Conservation (phyloP, 1,140 invertebrate species). For the Drosophila azteca region DNA sequence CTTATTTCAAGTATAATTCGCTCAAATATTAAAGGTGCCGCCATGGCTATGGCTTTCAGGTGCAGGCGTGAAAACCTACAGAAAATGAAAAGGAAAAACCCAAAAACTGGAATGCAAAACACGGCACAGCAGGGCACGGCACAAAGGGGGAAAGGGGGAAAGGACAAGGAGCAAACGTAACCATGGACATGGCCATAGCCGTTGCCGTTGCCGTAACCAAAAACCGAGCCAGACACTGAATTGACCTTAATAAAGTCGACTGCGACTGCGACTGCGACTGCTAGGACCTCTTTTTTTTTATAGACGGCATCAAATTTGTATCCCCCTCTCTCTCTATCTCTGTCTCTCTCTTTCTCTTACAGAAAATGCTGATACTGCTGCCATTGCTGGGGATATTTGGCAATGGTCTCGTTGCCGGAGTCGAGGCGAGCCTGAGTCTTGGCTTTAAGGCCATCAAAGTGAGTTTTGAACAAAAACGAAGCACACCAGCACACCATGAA, state of each 20-base stretch:
- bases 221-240: constrained; percentile 73
- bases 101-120: constrained; percentile 59
- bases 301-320: constrained; percentile 13
- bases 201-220: constrained; percentile 69
- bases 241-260: constrained; percentile 81
- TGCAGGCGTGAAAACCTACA: constrained; percentile 51
- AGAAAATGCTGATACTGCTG: constrained; percentile 83
- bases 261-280: constrained; percentile 13
- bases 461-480: constrained; percentile 50
- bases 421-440: constrained; percentile 73
- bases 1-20: constrained; percentile 41
- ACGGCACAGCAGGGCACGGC: constrained; percentile 10
- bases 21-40: constrained; percentile 61
- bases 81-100: constrained; percentile 20
- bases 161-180: constrained; percentile 18
- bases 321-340: constrained; percentile 17
- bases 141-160: no score
- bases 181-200: constrained; percentile 26
- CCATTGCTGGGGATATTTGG: constrained; percentile 74
- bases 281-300: constrained; percentile 51
- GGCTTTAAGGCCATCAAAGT: constrained; percentile 81
- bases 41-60: constrained; percentile 12
- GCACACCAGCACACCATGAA: constrained; percentile 24
- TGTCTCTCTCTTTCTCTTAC: constrained; percentile 35
- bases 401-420: constrained; percentile 75